Conservation (phyloP, 2,113 vertebrate species). For the Prionailurus viverrinus region DNA sequence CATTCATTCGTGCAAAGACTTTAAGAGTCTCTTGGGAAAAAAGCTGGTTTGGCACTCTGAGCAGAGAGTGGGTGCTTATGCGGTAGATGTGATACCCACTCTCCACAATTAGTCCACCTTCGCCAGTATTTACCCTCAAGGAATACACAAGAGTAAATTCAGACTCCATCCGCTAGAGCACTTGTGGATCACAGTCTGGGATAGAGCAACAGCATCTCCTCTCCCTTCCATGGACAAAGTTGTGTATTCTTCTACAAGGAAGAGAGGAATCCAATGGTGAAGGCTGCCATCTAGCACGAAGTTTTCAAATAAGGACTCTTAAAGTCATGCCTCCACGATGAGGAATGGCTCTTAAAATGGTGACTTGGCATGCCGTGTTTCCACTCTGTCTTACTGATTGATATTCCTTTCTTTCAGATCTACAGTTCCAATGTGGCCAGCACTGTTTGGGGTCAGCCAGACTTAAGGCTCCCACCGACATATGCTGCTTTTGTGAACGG, state of each 20-base stretch:
- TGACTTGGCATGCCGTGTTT: background rate
- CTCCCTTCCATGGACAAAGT: background rate
- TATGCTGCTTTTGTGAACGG: conserved; percentile 96
- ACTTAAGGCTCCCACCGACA: conserved; percentile 88
- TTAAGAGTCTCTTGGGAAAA: background rate
- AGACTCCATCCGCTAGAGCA: background rate
- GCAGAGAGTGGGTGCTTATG: background rate
- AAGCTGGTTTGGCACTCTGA: background rate
- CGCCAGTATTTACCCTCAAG: background rate
- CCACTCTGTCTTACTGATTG: conserved; percentile 16
- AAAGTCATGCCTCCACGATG: background rate
- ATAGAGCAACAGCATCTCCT: background rate
- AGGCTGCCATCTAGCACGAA: background rate
- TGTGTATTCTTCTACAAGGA: background rate
- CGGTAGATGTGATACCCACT: rapidly evolving
- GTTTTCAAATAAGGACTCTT: background rate
- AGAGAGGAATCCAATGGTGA: background rate
- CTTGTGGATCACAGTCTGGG: background rate
- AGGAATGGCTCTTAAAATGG: background rate
- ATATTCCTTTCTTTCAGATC: conserved; percentile 84
- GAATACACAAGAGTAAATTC: background rate
- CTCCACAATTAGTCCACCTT: rapidly evolving
- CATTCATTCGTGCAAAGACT: background rate
- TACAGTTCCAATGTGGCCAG: conserved; percentile 90
- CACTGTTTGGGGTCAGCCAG: conserved; percentile 91